These are phyloP conservation scores for Hyaena hyaena DNA, from an alignment of 2,113 vertebrate genomes.

Conservation along the genomic window DNA sequence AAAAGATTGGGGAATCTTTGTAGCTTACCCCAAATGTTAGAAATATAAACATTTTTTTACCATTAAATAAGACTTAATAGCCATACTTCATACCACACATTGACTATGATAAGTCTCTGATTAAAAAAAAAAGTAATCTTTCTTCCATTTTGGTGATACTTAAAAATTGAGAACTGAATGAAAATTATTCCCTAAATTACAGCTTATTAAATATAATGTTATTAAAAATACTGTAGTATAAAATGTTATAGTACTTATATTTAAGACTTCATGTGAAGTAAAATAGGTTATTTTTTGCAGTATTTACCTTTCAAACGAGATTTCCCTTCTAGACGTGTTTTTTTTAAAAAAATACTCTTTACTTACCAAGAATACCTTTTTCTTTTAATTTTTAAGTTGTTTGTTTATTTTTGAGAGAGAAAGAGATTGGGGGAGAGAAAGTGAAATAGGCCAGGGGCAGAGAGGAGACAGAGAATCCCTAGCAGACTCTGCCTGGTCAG, in stretches of 20 bases:
- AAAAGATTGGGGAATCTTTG: background rate
- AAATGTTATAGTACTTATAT: background rate
- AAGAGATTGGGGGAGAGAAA: no score
- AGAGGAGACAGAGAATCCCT: no score
- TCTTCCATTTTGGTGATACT: background rate
- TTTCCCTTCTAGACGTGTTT: background rate
- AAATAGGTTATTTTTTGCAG: background rate
- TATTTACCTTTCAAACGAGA: constrained; percentile 9
- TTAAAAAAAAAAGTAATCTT: background rate
- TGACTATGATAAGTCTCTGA: background rate
- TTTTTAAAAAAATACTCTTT: background rate
- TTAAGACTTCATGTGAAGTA: background rate
- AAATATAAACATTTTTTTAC: background rate
- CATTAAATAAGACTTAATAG: background rate
- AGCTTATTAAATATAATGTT: constrained; percentile 26
- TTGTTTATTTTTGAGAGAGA: no score
- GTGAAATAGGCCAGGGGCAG: no score
- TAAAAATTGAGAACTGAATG: constrained; percentile 1
- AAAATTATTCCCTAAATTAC: background rate
- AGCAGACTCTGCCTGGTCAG: no score
- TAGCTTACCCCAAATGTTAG: background rate
- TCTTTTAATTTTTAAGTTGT: no score
- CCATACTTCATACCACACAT: background rate
- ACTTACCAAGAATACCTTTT: background rate
- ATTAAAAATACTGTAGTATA: background rate